These are phyloP conservation scores for Euplagia quadripunctaria DNA, from an alignment of 2,888 invertebrate genomes.

Conservation along the genomic window DNA sequence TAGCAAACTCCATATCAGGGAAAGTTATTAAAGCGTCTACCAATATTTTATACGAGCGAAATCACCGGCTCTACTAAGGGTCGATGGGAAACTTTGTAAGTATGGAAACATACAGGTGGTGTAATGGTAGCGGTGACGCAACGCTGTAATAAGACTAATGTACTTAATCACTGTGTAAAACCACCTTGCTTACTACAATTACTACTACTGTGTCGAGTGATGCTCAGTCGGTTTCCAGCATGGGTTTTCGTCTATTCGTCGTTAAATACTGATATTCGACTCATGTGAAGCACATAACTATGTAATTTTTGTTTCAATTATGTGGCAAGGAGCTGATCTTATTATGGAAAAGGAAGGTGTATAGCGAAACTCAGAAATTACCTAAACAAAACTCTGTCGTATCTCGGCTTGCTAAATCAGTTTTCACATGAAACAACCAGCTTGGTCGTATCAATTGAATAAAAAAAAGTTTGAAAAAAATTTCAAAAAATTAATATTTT, in stretches of 20 bases:
- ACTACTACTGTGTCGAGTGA: neutral
- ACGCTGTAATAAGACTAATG: neutral
- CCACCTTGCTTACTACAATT: neutral
- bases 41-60: slow-evolving; percentile 72
- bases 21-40: slow-evolving; percentile 74
- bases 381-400: neutral
- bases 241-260: too few species aligned
- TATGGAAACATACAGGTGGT: slow-evolving; percentile 27
- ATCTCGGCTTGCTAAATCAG: neutral
- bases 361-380: neutral
- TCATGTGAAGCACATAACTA: neutral
- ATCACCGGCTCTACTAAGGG: slow-evolving; percentile 63
- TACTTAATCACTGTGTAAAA: too few species aligned
- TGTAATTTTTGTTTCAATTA: neutral
- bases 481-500: too few species aligned
- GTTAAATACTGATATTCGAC: neutral
- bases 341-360: neutral
- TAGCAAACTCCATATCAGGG: slow-evolving; percentile 69
- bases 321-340: too few species aligned
- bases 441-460: too few species aligned
- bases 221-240: too few species aligned
- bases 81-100: slow-evolving; percentile 58
- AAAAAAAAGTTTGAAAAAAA: too few species aligned
- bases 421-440: too few species aligned
- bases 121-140: slow-evolving; percentile 11